These are phyloP conservation scores for Lasiurus borealis DNA, from an alignment of 2,113 vertebrate genomes.

Conservation along the genomic window DNA sequence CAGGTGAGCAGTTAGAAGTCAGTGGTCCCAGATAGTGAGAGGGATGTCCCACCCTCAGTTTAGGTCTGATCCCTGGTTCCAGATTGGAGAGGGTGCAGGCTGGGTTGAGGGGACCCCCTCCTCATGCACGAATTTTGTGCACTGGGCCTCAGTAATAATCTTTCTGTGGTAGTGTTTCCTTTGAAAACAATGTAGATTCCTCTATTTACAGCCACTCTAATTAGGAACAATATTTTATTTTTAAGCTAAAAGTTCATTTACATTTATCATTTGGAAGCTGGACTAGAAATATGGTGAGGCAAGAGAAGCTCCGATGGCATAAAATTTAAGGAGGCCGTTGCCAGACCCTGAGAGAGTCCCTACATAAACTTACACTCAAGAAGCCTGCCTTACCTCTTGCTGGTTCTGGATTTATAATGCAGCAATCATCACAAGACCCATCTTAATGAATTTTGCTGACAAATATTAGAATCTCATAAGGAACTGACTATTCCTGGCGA, in stretches of 20 bases:
- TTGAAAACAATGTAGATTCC: background rate
- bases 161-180: background rate
- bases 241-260: background rate
- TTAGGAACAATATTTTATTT: background rate
- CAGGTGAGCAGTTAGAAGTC: no score
- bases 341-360: background rate
- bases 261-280: background rate
- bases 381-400: background rate
- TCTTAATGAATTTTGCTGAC: background rate
- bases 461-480: background rate
- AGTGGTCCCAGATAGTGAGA: no score
- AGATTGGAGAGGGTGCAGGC: no score
- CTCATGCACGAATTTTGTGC: no score
- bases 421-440: background rate
- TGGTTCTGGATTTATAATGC: background rate
- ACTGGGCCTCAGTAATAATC: background rate
- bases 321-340: background rate
- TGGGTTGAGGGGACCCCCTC: no score
- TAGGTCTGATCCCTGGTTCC: no score
- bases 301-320: background rate
- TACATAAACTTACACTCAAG: background rate
- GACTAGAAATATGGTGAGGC: background rate
- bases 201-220: background rate
- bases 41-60: no score
- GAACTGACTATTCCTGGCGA: background rate